phyloP scores from a whole-genome alignment of 2,888 invertebrate genomes.

The Acleris emargana region DNA sequence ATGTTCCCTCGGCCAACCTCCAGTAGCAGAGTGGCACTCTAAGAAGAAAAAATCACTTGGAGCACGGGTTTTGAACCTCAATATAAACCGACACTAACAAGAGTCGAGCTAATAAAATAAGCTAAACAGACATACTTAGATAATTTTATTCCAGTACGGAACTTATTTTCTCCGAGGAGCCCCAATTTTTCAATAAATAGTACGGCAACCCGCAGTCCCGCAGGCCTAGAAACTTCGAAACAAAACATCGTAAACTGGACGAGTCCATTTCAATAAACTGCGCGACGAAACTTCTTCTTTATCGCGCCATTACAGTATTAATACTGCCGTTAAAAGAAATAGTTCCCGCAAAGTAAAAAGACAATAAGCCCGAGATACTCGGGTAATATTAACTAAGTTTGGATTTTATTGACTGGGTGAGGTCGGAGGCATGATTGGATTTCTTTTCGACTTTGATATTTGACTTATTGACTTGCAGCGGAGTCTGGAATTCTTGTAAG shows the following conservation, averaged over 20 bases:
- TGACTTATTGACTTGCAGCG: too few relatives aligned
- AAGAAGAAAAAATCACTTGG: too few relatives aligned
- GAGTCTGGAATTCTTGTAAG: too few relatives aligned
- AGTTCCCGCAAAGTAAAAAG: slow-evolving; percentile 10
- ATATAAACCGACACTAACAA: too few relatives aligned
- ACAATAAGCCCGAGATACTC: slow-evolving; percentile 1
- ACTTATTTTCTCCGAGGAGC: too few relatives aligned
- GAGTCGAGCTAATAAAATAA: too few relatives aligned
- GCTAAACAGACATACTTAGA: too few relatives aligned
- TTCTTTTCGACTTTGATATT: not conserved
- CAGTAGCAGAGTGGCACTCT: too few relatives aligned
- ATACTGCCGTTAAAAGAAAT: slow-evolving; percentile 9
- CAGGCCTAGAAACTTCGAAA: slow-evolving; percentile 3
- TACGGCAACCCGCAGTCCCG: not conserved
- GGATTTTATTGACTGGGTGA: not conserved
- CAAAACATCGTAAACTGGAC: slow-evolving; percentile 15
- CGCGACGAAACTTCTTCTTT: not conserved
- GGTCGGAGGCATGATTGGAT: not conserved
- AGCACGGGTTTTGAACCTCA: too few relatives aligned
- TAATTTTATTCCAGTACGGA: too few relatives aligned
- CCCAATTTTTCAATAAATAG: not conserved
- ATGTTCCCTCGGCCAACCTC: too few relatives aligned
- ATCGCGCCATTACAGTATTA: slow-evolving; percentile 16
- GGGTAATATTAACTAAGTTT: slow-evolving; percentile 12
- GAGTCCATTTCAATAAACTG: slow-evolving; percentile 6